Conservation (phyloP, 2,797 vertebrate genomes). For the Sorex maritimensis region DNA sequence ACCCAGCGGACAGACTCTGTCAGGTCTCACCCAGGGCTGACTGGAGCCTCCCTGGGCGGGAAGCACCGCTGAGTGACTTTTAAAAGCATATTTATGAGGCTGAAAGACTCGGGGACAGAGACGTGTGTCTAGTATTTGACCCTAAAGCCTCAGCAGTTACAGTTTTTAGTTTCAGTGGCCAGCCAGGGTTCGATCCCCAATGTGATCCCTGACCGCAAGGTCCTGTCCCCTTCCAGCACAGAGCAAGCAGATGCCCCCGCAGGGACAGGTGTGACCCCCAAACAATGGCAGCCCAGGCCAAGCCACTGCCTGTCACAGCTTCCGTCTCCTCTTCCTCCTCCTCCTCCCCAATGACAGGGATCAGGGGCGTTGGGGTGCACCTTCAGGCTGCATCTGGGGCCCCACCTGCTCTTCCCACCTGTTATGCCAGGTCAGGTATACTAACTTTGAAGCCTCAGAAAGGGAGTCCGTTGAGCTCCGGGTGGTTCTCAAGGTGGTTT, state of each 20-base stretch:
- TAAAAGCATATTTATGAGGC: conserved; percentile 45
- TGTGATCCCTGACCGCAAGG: too few species aligned
- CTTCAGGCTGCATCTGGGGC: too few species aligned
- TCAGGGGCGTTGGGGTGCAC: not conserved
- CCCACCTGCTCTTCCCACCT: not conserved
- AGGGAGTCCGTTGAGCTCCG: too few species aligned
- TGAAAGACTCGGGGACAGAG: conserved; percentile 13
- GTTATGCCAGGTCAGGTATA: not conserved
- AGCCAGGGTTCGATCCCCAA: not conserved
- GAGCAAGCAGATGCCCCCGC: not conserved
- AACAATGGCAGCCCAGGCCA: too few species aligned
- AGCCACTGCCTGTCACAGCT: too few species aligned
- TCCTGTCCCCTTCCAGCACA: too few species aligned
- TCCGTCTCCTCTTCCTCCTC: too few species aligned
- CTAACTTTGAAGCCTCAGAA: not conserved
- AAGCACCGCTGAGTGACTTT: not conserved
- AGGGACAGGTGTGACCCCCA: too few species aligned
- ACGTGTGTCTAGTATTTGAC: not conserved
- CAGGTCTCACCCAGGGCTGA: not conserved
- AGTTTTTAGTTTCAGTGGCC: conserved; percentile 32
- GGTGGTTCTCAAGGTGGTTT: not conserved
- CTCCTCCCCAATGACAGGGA: not conserved
- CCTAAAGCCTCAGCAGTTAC: conserved; percentile 38
- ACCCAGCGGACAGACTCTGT: too few species aligned
- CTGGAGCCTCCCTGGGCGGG: not conserved